These are phyloP conservation scores for Philantomba maxwellii DNA, from an alignment of 2,113 vertebrate species.

Conservation along the genomic window DNA sequence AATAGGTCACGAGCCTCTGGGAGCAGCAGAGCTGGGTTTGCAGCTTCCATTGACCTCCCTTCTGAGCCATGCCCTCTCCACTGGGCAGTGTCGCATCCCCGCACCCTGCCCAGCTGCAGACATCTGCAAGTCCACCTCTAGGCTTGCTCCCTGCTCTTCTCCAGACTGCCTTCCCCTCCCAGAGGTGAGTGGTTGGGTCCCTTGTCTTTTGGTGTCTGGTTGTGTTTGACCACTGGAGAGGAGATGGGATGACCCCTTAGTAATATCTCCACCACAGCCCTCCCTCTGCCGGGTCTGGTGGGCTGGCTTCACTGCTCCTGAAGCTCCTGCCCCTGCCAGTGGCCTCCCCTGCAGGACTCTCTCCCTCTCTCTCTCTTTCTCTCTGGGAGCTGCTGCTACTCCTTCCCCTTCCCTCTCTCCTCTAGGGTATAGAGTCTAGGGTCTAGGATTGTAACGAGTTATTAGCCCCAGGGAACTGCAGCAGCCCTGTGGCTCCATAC, in stretches of 20 bases:
- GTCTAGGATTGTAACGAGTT: fast-evolving
- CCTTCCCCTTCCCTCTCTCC: fast-evolving
- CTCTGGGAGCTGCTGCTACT: too few species aligned
- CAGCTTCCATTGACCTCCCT: neutral
- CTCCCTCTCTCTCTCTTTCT: neutral
- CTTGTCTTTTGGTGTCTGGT: neutral
- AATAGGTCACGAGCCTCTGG: neutral
- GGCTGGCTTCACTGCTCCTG: neutral
- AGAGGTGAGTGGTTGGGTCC: neutral
- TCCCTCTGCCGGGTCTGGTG: neutral
- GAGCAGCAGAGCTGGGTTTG: neutral
- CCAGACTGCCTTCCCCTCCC: too few species aligned
- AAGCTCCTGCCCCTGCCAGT: neutral
- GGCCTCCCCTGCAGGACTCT: neutral
- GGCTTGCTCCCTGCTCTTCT: neutral
- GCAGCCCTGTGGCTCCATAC: neutral
- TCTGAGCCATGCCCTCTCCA: too few species aligned
- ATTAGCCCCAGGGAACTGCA: neutral
- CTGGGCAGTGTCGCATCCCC: fast-evolving
- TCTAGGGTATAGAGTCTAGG: neutral
- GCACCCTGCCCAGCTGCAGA: fast-evolving
- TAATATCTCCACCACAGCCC: neutral
- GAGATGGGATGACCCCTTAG: neutral
- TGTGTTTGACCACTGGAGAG: neutral
- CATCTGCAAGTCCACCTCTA: neutral